A percentile compares a stretch with the other conserved stretches of the same genome.
phyloP scores from a whole-genome alignment of 2,888 invertebrate genomes.

The Sympetrum striolatum region DNA sequence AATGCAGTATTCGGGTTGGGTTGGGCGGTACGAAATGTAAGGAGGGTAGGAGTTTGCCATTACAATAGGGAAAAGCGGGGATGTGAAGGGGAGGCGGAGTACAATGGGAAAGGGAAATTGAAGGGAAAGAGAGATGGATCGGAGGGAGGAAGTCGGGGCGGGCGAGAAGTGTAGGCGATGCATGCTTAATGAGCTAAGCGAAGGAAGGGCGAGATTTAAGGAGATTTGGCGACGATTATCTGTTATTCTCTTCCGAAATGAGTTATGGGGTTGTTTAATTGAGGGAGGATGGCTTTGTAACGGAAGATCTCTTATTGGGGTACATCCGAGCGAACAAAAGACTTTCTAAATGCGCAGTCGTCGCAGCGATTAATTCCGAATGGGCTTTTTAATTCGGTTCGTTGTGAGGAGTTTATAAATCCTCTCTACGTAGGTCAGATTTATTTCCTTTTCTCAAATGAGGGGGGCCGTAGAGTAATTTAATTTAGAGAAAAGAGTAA shows the following conservation, averaged over 20 bases:
- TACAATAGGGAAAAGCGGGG: not conserved
- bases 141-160: not conserved
- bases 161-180: not conserved
- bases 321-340: too few relatives aligned
- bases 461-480: too few relatives aligned
- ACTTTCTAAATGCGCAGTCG: too few relatives aligned
- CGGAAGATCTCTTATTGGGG: too few relatives aligned
- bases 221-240: not conserved
- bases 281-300: not conserved
- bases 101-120: not conserved
- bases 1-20: not conserved
- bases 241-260: not conserved
- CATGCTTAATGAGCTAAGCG: not conserved
- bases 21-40: not conserved
- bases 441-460: too few relatives aligned
- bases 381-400: too few relatives aligned
- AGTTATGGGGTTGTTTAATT: not conserved
- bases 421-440: too few relatives aligned
- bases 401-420: too few relatives aligned
- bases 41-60: not conserved
- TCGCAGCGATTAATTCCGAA: too few relatives aligned
- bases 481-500: too few relatives aligned
- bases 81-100: not conserved
- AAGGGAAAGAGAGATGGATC: not conserved
- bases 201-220: not conserved